These are phyloP conservation scores for Lobophora halterata DNA, from an alignment of 2,888 invertebrate species.

Conservation along the genomic window DNA sequence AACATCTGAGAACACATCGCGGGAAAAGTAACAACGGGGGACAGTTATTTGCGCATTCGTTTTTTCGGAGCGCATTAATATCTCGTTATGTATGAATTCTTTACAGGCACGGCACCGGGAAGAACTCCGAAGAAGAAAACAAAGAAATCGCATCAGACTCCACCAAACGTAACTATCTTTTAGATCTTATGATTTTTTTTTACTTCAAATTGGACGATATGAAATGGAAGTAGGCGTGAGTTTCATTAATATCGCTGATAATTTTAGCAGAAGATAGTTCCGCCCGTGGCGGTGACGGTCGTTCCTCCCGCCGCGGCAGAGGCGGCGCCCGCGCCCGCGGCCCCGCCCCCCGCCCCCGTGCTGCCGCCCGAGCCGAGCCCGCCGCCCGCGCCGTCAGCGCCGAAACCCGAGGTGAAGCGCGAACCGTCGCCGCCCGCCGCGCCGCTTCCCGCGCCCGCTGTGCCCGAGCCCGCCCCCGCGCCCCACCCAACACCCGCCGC, in stretches of 20 bases:
- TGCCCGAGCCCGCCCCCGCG: slow-evolving; percentile 12
- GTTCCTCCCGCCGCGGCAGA: slow-evolving; percentile 39
- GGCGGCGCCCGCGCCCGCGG: slow-evolving; percentile 39
- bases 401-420: slow-evolving; percentile 33
- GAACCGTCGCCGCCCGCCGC: slow-evolving; percentile 36
- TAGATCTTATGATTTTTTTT: slow-evolving; percentile 7
- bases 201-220: not conserved
- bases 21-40: not conserved
- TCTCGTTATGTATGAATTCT: slow-evolving; percentile 28
- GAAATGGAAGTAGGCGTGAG: too few relatives aligned
- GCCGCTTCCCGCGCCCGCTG: slow-evolving; percentile 42
- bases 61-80: slow-evolving; percentile 25
- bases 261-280: slow-evolving; percentile 45
- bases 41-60: slow-evolving; percentile 15
- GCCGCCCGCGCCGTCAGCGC: slow-evolving; percentile 25
- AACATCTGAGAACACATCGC: not conserved
- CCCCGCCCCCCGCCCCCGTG: slow-evolving; percentile 28
- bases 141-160: slow-evolving; percentile 64
- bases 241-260: not conserved
- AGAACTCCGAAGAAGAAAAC: slow-evolving; percentile 71
- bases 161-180: slow-evolving; percentile 67
- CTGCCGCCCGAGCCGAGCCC: slow-evolving; percentile 34
- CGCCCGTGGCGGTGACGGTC: slow-evolving; percentile 33
- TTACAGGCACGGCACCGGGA: slow-evolving; percentile 63
- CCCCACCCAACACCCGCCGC: slow-evolving; percentile 22